Percentiles rank a stretch among this genome's conserved stretches.
Conservation (phyloP, 2,797 vertebrate species). For the Rhadinocentrus ornatus region DNA sequence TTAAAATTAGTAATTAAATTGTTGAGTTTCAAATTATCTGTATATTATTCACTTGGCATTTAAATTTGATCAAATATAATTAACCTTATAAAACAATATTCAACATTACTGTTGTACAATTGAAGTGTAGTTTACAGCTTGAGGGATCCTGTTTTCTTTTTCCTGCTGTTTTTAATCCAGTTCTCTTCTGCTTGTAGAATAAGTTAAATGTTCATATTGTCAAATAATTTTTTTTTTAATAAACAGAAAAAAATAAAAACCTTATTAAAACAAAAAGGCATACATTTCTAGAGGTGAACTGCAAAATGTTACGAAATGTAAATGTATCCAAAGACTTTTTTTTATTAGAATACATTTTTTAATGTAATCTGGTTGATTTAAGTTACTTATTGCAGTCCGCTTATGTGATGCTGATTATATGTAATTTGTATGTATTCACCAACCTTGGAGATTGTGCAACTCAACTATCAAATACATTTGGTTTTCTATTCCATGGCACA, state of each 20-base stretch:
- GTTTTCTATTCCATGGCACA: constrained; percentile 55
- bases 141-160: neutral
- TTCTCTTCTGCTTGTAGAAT: neutral
- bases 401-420: constrained; percentile 4
- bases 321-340: neutral
- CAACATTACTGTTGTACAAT: too few relatives aligned
- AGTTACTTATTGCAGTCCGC: constrained; percentile 1
- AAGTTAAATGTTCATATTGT: neutral
- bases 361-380: constrained; percentile 6
- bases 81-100: too few relatives aligned
- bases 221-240: neutral
- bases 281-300: neutral
- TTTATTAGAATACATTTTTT: neutral
- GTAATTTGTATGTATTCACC: neutral
- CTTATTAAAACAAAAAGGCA: neutral
- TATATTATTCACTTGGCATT: neutral
- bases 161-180: neutral
- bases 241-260: neutral
- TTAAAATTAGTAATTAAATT: neutral
- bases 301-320: neutral
- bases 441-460: constrained; percentile 13
- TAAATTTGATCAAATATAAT: neutral
- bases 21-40: neutral
- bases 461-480: constrained; percentile 48
- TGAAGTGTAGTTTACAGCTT: neutral